phyloP scores from a whole-genome alignment of 2,113 vertebrate genomes.

The Daubentonia madagascariensis region DNA sequence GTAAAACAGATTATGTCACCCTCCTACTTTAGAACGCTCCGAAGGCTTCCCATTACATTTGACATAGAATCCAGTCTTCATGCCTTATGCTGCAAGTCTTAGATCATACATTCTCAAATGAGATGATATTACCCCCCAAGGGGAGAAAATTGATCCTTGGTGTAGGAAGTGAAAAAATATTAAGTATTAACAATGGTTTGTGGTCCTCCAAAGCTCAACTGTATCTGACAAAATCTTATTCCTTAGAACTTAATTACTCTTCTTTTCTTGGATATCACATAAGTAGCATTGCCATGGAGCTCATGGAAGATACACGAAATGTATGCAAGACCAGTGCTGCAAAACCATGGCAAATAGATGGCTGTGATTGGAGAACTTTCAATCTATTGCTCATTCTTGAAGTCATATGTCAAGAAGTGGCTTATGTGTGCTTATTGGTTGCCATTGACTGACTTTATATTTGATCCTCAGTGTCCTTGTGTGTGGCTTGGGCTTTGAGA shows the following conservation, averaged over 20 bases:
- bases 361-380: background rate
- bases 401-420: background rate
- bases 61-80: background rate
- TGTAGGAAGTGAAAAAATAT: background rate
- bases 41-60: background rate
- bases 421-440: background rate
- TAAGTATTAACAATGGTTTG: background rate
- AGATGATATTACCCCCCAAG: background rate
- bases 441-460: background rate
- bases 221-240: background rate
- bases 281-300: background rate
- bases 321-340: background rate
- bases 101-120: background rate
- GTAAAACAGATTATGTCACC: background rate
- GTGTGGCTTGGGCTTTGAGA: background rate
- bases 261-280: background rate
- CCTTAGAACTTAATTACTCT: background rate
- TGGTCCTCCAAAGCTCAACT: background rate
- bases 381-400: background rate
- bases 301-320: background rate
- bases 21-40: background rate
- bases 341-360: background rate
- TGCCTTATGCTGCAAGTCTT: background rate
- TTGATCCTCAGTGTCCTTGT: background rate
- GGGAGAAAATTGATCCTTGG: background rate